Base-by-base conservation (phyloP, 2,113 vertebrate genomes). In the Lipophrys pholis region DNA sequence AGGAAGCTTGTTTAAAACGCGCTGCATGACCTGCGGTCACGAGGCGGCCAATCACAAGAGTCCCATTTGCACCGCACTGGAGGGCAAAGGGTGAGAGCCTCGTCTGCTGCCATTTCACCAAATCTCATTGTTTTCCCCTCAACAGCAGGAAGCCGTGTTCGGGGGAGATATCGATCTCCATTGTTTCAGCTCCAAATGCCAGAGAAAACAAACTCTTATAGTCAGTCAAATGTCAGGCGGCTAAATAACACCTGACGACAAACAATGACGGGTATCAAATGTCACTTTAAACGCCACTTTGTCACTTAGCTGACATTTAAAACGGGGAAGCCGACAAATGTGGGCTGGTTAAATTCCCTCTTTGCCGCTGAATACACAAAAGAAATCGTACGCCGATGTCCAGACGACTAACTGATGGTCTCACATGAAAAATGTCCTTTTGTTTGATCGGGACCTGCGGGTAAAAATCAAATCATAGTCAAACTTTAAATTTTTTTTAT, bases 1-100 rank as follows among this genome's bases (percentile, higher is more conserved):
- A 99, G 97, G 97, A 41, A 99, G 96, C 79, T 92, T 99, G 64
- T 99, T 99, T 93, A 96, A 92, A 94, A 99, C 98, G 0, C 94
- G 95, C 35, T 99, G 98, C 50, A 95, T 94, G 84, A 96, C 84
- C 87, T 99, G 97, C 68, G 94, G 96, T 55, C 91, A 94, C 0
- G 91, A 98, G 54, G 85, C 89, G 15, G 91, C 92, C 3, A 97
- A 98, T 87, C 92, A 97, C 89, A 95, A 89, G 72, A 99, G 95
- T 85, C 98, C 98, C 0, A 95, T 99, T 69, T 99, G 97, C 76
- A 90, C 94, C 0, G 95, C 96, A 0, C 69, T 99, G 81, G 90
- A 94, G 6, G 97, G 96, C 81, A 99, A 96, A 92, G 98, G 97
- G 97, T 99, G 94, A 95, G 85, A 68, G 38, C 56, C 9, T 72